Evolutionary conservation across 2,888 invertebrate species (phyloP).

Genomic region (Epiblema foenella): DNA sequence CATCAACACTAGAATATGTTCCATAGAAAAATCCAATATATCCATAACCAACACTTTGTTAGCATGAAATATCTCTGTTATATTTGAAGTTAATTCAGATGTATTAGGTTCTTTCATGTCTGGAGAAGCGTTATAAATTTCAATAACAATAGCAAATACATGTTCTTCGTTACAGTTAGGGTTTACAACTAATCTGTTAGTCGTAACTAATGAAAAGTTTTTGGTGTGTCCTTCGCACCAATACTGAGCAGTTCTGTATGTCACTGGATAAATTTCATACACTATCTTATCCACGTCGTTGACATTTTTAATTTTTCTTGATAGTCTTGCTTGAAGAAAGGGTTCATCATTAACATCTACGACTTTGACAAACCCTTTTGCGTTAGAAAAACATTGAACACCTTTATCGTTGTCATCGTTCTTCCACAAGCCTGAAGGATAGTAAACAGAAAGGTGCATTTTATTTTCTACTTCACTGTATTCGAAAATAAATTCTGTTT

Average conservation of each 20-base stretch:
- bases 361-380: constrained; percentile 77
- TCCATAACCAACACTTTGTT: constrained; percentile 83
- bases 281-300: constrained; percentile 68
- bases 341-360: constrained; percentile 73
- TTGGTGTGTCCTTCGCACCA: constrained; percentile 87
- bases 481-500: constrained; percentile 70
- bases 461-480: constrained; percentile 61
- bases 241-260: constrained; percentile 85
- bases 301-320: constrained; percentile 39
- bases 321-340: constrained; percentile 51
- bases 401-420: constrained; percentile 74
- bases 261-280: constrained; percentile 80
- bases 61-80: constrained; percentile 64
- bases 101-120: constrained; percentile 55
- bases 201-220: constrained; percentile 77
- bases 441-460: constrained; percentile 82
- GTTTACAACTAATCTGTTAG: constrained; percentile 81
- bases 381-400: constrained; percentile 86
- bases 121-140: constrained; percentile 53
- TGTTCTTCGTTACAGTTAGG: constrained; percentile 68
- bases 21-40: constrained; percentile 66
- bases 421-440: constrained; percentile 82
- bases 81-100: constrained; percentile 52
- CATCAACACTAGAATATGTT: constrained; percentile 66
- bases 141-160: constrained; percentile 71